A percentile compares a stretch with the other conserved stretches of the same genome.
Conservation (phyloP, 2,888 invertebrate species). For the Zele albiditarsus region DNA sequence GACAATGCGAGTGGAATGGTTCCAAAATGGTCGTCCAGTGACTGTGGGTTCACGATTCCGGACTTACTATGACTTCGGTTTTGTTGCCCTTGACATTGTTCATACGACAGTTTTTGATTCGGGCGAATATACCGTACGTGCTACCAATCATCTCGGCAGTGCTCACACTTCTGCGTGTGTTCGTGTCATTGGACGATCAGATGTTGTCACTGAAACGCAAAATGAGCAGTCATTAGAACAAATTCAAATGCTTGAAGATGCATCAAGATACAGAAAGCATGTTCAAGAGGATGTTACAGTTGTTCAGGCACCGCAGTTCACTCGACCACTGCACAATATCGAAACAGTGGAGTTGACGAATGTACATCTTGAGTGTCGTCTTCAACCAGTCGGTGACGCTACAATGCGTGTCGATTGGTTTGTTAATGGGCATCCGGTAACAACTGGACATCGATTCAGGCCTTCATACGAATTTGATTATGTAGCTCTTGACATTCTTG, state of each 20-base stretch:
- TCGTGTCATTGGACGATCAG: slow-evolving; percentile 86
- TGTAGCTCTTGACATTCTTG: slow-evolving; percentile 95
- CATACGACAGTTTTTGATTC: slow-evolving; percentile 95
- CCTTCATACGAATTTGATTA: slow-evolving; percentile 98
- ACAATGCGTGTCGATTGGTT: slow-evolving; percentile 97
- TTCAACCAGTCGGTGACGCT: slow-evolving; percentile 93
- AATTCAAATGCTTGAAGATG: slow-evolving; percentile 91
- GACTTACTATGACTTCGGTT: slow-evolving; percentile 97
- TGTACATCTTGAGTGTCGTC: slow-evolving; percentile 91
- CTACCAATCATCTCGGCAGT: slow-evolving; percentile 93
- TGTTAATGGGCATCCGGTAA: slow-evolving; percentile 93
- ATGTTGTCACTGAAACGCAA: slow-evolving; percentile 90
- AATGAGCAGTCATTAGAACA: slow-evolving; percentile 94
- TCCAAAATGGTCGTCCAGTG: slow-evolving; percentile 91
- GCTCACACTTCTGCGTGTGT: slow-evolving; percentile 94
- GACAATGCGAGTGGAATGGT: slow-evolving; percentile 96
- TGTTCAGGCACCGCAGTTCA: slow-evolving; percentile 90
- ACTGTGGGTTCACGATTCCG: slow-evolving; percentile 94
- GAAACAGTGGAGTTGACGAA: slow-evolving; percentile 93
- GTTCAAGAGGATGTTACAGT: slow-evolving; percentile 87
- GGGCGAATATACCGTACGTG: slow-evolving; percentile 95
- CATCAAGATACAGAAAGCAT: slow-evolving; percentile 79
- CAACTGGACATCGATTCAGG: slow-evolving; percentile 94
- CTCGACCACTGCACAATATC: slow-evolving; percentile 89
- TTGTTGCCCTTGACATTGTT: slow-evolving; percentile 95